Evolutionary conservation across 35 echinoderm and acorn worm species (phyloP).

Genomic region (Apostichopus parvimensis): DNA sequence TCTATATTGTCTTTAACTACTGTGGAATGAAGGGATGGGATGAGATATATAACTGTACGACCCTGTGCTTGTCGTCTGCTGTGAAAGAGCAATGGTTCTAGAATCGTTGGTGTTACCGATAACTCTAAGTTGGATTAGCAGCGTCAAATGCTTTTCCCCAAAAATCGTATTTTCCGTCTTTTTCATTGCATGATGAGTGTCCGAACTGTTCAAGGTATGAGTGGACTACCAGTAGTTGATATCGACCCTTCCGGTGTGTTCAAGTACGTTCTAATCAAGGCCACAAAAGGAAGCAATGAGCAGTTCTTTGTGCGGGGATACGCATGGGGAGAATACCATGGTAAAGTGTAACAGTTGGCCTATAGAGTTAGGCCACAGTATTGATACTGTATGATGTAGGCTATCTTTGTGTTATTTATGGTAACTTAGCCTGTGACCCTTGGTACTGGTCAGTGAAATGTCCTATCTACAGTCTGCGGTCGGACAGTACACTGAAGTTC

Average conservation of each 20-base stretch:
- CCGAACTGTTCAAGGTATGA: background rate
- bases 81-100: background rate
- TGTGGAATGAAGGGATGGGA: background rate
- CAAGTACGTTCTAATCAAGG: constrained; percentile 44
- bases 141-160: background rate
- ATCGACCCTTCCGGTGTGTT: constrained; percentile 34
- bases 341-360: background rate
- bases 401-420: no score
- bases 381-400: no score
- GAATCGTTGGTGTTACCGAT: background rate
- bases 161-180: background rate
- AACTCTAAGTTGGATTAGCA: background rate
- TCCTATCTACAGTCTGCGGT: no score
- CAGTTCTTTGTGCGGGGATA: constrained; percentile 17
- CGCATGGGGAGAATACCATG: constrained; percentile 29
- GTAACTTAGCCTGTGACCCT: no score
- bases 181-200: constrained; percentile 7
- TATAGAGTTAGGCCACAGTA: no score
- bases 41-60: background rate
- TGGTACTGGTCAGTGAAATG: no score
- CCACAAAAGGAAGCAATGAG: background rate
- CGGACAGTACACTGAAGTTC: no score
- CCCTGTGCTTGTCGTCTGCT: constrained; percentile 10
- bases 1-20: no score
- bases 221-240: constrained; percentile 24